Evolutionary conservation across 2,797 vertebrate genomes (phyloP), one percentile per base, ranked within the genome.

Genomic region (Hirundo rustica): DNA sequence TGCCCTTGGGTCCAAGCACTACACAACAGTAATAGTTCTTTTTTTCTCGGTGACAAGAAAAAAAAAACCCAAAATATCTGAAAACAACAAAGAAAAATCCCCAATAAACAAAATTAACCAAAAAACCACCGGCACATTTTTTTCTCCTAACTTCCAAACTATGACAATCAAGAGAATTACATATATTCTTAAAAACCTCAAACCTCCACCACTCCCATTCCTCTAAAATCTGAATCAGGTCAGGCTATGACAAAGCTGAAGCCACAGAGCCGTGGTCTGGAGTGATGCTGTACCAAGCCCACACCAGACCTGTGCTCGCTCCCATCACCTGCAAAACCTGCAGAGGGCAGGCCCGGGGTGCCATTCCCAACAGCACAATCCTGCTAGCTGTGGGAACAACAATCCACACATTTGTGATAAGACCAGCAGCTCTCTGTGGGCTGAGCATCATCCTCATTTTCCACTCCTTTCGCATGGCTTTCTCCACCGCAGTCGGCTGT

Each of bases 301-400:
- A 9, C 19, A 25, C 3, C 25, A 61, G 81, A 68, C 27, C 60
- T 0, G 0, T 55, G 38, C 64, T 68, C 3, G 0, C 45, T 75
- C 77, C 66, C 62, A 47, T 7, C 50, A 26, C 7, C 67, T 29
- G 48, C 48, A 62, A 50, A 61, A 26, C 10, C 13, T 9, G 27
- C 38, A 36, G 36, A 44, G 13, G 22, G 32, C 76, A 75, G 48
- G 47, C 23, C 67, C 45, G 0, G 2, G 30, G 40, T 5, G 20
- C 55, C 54, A 19, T 48, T 71, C 68, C 10, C 1, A 57, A 9
- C 32, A 5, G 14, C 26, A 53, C 53, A 21, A 3, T 13, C 40
- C 81, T 20, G 38, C 30, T 7, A 14, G 44, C 21, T 57, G 42
- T 44, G 62, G 68, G 51, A 67, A 38, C 73, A 48, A 34, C 50